Conservation (phyloP, 2,113 vertebrate genomes). For the Kobus ellipsiprymnus region DNA sequence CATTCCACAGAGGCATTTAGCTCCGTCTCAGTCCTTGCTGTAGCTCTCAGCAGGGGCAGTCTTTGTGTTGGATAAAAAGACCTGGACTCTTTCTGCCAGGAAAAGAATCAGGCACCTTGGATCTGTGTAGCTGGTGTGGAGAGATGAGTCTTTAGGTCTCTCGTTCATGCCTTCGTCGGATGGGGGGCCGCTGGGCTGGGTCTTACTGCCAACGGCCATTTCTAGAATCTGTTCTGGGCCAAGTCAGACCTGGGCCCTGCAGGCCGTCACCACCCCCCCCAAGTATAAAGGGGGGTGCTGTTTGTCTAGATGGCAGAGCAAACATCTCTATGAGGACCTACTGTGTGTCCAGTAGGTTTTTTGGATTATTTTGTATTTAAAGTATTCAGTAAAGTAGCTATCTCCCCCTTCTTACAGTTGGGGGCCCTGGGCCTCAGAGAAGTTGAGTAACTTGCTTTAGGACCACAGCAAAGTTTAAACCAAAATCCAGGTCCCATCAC, state of each 20-base stretch:
- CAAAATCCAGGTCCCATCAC: background rate
- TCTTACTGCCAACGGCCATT: background rate
- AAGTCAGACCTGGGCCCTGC: background rate
- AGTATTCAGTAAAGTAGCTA: background rate
- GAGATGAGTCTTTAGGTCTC: background rate
- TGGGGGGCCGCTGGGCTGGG: background rate
- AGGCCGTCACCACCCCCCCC: rapidly evolving
- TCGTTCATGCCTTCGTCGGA: background rate
- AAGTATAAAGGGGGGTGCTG: background rate
- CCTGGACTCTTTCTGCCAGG: background rate
- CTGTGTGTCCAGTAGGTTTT: background rate
- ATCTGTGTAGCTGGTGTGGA: rapidly evolving
- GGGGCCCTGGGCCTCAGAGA: background rate
- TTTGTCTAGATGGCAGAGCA: background rate
- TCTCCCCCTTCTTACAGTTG: background rate
- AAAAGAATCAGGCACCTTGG: background rate
- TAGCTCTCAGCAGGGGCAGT: background rate
- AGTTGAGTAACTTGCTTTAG: background rate
- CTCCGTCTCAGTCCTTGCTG: background rate
- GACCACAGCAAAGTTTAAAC: background rate
- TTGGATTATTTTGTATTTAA: background rate
- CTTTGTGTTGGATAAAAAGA: background rate
- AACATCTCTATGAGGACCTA: background rate
- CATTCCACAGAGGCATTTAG: background rate
- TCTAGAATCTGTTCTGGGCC: background rate